A percentile compares a stretch with the other conserved stretches of the same genome.
These are phyloP conservation scores for Halictus quadricinctus DNA, from an alignment of 2,888 invertebrate genomes.

Conservation along the genomic window DNA sequence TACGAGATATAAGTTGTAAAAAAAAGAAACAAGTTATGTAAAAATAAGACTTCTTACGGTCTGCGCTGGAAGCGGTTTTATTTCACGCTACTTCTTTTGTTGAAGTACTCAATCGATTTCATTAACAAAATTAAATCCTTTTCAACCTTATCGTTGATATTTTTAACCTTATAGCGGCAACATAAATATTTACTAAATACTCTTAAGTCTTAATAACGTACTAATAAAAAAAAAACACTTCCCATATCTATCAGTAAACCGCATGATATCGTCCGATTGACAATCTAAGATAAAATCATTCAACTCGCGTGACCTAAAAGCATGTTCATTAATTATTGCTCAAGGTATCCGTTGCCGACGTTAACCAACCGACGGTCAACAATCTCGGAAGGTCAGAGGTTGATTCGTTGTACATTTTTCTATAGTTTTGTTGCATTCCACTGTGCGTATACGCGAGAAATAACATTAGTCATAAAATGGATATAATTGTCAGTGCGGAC, in stretches of 20 bases:
- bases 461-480: conserved; percentile 43
- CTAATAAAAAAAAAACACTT: background rate
- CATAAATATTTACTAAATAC: conserved; percentile 5
- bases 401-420: conserved; percentile 23
- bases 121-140: background rate
- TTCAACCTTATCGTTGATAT: background rate
- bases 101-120: background rate
- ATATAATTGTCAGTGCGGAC: background rate
- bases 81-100: background rate
- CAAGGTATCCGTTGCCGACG: conserved; percentile 5
- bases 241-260: conserved; percentile 4
- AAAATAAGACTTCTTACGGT: background rate
- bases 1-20: background rate
- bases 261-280: background rate
- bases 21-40: background rate
- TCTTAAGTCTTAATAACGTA: background rate
- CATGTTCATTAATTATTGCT: conserved; percentile 19
- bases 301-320: conserved; percentile 9
- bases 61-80: background rate
- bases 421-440: conserved; percentile 23
- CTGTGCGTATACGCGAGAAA: conserved; percentile 11
- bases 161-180: background rate
- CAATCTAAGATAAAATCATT: conserved; percentile 20
- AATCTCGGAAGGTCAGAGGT: conserved; percentile 20
- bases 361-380: conserved; percentile 28